Base-by-base conservation (phyloP, 2,797 vertebrate genomes). In the Helostoma temminkii region DNA sequence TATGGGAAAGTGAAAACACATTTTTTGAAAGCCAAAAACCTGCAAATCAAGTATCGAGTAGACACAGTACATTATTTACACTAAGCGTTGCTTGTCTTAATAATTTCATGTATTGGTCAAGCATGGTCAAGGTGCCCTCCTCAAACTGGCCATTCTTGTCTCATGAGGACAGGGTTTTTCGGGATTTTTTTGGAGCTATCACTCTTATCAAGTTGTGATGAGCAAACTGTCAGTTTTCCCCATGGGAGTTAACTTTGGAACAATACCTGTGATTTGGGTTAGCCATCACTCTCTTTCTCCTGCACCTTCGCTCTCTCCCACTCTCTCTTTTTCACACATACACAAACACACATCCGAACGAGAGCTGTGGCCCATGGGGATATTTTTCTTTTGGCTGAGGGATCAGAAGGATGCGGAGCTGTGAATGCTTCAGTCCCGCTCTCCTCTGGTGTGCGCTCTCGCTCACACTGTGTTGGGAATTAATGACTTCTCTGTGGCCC, bases 381-480 rank as follows among this genome's bases (percentile, higher is more conserved):
- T 84, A 81, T 86, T 89, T 91, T 86, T 87, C 87, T 87, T 88
- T 90, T 87, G 85, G 88, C 87, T 88, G 69, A 82, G 74, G 80
- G 90, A 93, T 91, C 85, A 85, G 82, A 90, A 77, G 80, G 87
- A 89, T 85, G 84, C 66, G 55, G 76, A 82, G 78, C 76, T 87
- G 85, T 81, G 82, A 89, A 89, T 81, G 86, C 82, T 76, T 92
- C 88, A 83, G 89, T 67, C 82, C 53, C 46, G 61, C 74, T 83
- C 80, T 85, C 82, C 83, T 87, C 78, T 83, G 81, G 82, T 82
- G 78, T 74, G 87, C 25, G 66, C 83, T 81, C 80, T 77, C 52
- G 39, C 78, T 87, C 85, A 82, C 67, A 73, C 85, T 78, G 89
- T 74, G 83, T 52, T 73, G 84, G 84, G 90, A 91, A 91, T 91